Conservation (phyloP, 2,888 invertebrate species). For the Lampropteryx suffumata region DNA sequence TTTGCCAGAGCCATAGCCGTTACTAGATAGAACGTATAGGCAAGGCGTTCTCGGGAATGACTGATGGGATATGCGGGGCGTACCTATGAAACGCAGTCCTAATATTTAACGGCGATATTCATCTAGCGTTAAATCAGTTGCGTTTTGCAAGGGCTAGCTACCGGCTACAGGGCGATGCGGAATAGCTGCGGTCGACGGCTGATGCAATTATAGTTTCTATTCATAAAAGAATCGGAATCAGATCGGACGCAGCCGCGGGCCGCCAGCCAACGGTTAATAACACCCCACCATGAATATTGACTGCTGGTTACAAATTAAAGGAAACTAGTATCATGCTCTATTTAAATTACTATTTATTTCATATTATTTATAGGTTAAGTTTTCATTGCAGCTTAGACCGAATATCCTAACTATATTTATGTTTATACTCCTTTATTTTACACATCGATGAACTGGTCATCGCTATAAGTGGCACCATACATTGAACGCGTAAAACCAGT, state of each 20-base stretch:
- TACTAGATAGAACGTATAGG: constrained; percentile 7
- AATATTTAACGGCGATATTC: constrained; percentile 59
- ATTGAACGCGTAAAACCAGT: constrained; percentile 48
- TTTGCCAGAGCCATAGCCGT: constrained; percentile 65
- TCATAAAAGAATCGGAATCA: constrained; percentile 76
- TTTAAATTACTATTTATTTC: constrained; percentile 68
- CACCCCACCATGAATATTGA: constrained; percentile 70
- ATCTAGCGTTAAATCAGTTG: constrained; percentile 65
- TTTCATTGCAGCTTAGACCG: constrained; percentile 24
- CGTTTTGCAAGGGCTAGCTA: constrained; percentile 58
- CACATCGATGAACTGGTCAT: constrained; percentile 35
- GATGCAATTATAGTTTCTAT: constrained; percentile 71
- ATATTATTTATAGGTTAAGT: constrained; percentile 45
- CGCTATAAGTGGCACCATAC: constrained; percentile 51
- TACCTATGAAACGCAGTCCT: constrained; percentile 36
- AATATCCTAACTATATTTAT: constrained; percentile 32
- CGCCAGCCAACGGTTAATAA: constrained; percentile 68
- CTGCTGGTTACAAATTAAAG: constrained; percentile 75
- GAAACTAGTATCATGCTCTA: constrained; percentile 64
- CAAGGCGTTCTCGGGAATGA: constrained; percentile 4
- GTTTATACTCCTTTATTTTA: constrained; percentile 33
- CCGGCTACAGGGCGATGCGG: constrained; percentile 37
- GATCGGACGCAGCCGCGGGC: constrained; percentile 69
- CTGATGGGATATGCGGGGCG: constrained; percentile 2
- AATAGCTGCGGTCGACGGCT: constrained; percentile 48